Conservation (phyloP, 1,140 invertebrate genomes). For the Aphaenogaster ashmeadi region DNA sequence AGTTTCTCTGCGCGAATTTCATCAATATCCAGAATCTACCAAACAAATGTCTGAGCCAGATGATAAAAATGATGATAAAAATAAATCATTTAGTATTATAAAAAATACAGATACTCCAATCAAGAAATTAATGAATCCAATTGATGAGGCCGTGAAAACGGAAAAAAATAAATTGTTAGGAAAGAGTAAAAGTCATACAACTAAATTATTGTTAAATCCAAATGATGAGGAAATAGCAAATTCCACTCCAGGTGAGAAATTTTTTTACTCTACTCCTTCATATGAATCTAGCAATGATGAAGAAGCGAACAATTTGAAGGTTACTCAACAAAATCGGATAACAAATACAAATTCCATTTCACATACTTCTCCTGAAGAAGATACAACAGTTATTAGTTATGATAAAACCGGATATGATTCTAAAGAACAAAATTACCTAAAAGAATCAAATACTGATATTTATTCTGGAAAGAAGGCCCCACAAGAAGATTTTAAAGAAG, state of each 20-base stretch:
- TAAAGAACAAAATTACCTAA: background rate
- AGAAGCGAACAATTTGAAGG: background rate
- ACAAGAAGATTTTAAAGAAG: background rate
- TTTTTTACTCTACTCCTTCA: background rate
- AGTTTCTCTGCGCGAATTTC: background rate
- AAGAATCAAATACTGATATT: background rate
- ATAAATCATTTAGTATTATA: background rate
- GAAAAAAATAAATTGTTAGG: constrained; percentile 12
- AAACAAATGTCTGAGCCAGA: background rate
- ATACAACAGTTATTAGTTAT: background rate
- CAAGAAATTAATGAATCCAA: constrained; percentile 8
- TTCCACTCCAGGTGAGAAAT: background rate
- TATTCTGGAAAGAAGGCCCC: background rate
- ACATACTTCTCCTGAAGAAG: background rate
- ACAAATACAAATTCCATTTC: background rate
- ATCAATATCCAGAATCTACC: background rate
- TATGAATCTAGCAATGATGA: background rate
- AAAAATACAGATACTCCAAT: background rate
- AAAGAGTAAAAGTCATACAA: constrained; percentile 32
- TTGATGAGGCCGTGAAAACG: background rate
- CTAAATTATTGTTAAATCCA: background rate
- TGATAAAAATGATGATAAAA: background rate
- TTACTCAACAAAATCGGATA: background rate
- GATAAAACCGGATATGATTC: background rate
- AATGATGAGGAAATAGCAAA: background rate